Conservation (phyloP, 2,113 vertebrate species). For the Malurus cyaneus region DNA sequence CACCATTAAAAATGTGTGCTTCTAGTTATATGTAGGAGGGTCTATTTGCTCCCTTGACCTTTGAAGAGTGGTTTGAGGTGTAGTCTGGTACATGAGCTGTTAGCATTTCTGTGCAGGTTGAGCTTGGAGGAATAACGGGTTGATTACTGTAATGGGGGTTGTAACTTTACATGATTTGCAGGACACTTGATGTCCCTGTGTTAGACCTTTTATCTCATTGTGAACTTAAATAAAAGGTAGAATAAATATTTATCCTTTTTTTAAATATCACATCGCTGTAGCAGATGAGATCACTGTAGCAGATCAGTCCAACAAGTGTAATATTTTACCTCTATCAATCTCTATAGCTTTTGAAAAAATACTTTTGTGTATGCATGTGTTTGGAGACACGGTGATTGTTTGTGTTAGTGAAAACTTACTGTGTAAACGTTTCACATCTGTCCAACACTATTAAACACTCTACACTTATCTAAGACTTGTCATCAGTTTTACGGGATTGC, state of each 20-base stretch:
- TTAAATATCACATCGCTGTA: neutral
- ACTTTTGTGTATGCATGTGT: rapidly evolving
- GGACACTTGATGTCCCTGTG: neutral
- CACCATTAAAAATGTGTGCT: neutral
- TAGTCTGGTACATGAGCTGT: neutral
- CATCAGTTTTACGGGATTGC: neutral
- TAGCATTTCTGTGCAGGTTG: neutral
- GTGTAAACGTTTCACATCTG: neutral
- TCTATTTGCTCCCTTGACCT: neutral
- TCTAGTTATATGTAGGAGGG: neutral
- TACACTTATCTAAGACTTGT: neutral
- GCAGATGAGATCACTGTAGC: neutral
- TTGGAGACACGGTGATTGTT: rapidly evolving
- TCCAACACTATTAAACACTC: neutral
- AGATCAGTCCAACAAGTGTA: neutral
- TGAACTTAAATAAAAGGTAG: neutral
- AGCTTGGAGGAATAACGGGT: neutral
- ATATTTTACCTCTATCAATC: neutral
- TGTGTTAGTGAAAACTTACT: neutral
- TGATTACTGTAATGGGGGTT: neutral
- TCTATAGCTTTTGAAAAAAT: neutral
- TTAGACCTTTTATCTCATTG: neutral
- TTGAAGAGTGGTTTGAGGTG: neutral
- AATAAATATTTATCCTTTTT: neutral
- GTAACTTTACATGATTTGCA: neutral